Evolutionary conservation across 2,797 vertebrate species (phyloP).

Genomic region (Aselliscus stoliczkanus): DNA sequence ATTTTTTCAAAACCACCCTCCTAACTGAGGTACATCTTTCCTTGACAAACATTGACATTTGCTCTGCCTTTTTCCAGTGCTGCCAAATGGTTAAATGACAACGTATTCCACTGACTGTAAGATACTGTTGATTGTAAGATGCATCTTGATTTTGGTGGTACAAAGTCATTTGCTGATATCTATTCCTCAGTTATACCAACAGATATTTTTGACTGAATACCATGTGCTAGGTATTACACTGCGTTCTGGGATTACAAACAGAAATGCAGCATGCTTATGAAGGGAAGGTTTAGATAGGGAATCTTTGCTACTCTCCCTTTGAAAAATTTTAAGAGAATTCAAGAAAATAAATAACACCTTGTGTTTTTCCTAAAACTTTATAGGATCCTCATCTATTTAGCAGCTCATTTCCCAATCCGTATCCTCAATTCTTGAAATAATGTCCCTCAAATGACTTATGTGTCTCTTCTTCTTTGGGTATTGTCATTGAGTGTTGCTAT

Average conservation of each 20-base stretch:
- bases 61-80: neutral
- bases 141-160: neutral
- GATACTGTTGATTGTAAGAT: neutral
- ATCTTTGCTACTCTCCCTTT: neutral
- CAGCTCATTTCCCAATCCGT: neutral
- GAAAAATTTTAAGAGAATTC: slow-evolving; percentile 5
- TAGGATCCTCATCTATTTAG: neutral
- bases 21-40: neutral
- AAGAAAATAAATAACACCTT: neutral
- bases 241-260: neutral
- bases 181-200: neutral
- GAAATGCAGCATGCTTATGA: neutral
- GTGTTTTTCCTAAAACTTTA: neutral
- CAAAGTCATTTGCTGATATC: neutral
- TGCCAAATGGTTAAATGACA: neutral
- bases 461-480: neutral
- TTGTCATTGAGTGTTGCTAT: neutral
- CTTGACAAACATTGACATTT: neutral
- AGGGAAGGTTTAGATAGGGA: neutral
- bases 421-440: neutral
- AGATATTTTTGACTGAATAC: neutral
- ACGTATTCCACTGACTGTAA: neutral
- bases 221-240: neutral
- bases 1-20: neutral
- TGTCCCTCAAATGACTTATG: neutral